Percentiles rank a stretch among this genome's conserved stretches.
These are phyloP conservation scores for Seira ritae DNA, from an alignment of 2,888 invertebrate species.

Conservation along the genomic window DNA sequence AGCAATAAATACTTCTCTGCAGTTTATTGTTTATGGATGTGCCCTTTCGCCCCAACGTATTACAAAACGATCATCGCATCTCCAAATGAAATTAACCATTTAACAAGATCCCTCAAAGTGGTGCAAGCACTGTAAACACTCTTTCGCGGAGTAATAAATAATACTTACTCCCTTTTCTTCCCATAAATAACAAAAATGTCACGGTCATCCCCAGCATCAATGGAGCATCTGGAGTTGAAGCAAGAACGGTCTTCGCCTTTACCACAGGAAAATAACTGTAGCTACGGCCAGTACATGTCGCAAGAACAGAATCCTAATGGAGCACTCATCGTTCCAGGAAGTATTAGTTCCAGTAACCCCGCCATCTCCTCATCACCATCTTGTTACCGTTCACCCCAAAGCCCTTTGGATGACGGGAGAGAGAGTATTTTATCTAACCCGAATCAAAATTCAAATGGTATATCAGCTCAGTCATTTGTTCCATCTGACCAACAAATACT, in stretches of 20 bases:
- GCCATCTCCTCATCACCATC: not conserved
- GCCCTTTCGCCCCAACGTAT: too few species aligned
- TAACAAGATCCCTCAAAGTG: too few species aligned
- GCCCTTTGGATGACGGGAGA: not conserved
- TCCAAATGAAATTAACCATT: too few species aligned
- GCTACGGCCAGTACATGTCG: slow-evolving; percentile 4
- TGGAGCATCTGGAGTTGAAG: slow-evolving; percentile 28
- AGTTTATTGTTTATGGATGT: too few species aligned
- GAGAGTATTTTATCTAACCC: slow-evolving; percentile 1
- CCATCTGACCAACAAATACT: slow-evolving; percentile 38
- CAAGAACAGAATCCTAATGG: slow-evolving; percentile 27
- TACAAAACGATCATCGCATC: too few species aligned
- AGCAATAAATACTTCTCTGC: too few species aligned
- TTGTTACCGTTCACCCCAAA: too few species aligned
- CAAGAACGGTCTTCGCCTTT: slow-evolving; percentile 22
- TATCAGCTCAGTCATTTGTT: slow-evolving; percentile 34
- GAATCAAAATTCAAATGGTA: slow-evolving; percentile 48
- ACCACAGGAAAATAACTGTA: slow-evolving; percentile 14
- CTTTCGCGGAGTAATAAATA: too few species aligned
- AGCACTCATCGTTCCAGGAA: not conserved
- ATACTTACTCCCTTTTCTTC: too few species aligned
- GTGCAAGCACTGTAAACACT: too few species aligned
- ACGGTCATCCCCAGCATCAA: slow-evolving; percentile 43
- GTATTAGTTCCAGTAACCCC: not conserved
- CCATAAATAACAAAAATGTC: slow-evolving; percentile 33